Conservation (phyloP, 2,113 vertebrate species). For the Lepus timidus region DNA sequence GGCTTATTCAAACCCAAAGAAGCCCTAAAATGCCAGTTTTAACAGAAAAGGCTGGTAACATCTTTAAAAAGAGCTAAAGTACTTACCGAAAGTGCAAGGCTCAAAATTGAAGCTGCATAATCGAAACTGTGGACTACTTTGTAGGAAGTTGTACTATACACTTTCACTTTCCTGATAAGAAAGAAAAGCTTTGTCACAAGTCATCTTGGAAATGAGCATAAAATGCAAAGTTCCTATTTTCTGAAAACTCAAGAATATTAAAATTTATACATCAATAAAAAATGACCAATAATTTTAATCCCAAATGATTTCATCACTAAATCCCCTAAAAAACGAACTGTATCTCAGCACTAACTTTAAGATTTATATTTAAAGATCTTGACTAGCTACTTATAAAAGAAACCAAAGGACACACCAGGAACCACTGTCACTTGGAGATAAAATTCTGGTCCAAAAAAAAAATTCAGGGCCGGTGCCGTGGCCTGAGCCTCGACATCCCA, state of each 20-base stretch:
- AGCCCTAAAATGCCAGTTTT: background rate
- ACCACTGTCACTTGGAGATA: background rate
- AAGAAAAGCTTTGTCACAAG: conserved; percentile 64
- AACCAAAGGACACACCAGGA: background rate
- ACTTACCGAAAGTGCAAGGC: conserved; percentile 96
- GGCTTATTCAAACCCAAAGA: conserved; percentile 29
- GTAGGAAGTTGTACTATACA: conserved; percentile 96
- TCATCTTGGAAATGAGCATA: conserved; percentile 28
- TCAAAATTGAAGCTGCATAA: conserved; percentile 95
- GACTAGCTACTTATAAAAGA: background rate
- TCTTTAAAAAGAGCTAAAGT: conserved; percentile 28
- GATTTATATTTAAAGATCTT: background rate
- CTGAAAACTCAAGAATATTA: conserved; percentile 25
- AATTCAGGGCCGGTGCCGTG: too few species aligned
- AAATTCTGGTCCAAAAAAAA: background rate
- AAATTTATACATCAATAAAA: conserved; percentile 35
- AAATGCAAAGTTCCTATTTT: conserved; percentile 16
- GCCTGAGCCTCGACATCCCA: too few species aligned
- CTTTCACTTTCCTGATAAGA: conserved; percentile 94
- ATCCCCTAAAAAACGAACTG: conserved; percentile 25
- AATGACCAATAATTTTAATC: conserved; percentile 12
- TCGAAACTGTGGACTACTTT: conserved; percentile 98
- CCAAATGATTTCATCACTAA: conserved; percentile 19
- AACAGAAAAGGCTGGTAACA: background rate
- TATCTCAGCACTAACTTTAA: background rate